Conservation (phyloP, 2,888 invertebrate species). For the Ashinkailepas kermadecensis region DNA sequence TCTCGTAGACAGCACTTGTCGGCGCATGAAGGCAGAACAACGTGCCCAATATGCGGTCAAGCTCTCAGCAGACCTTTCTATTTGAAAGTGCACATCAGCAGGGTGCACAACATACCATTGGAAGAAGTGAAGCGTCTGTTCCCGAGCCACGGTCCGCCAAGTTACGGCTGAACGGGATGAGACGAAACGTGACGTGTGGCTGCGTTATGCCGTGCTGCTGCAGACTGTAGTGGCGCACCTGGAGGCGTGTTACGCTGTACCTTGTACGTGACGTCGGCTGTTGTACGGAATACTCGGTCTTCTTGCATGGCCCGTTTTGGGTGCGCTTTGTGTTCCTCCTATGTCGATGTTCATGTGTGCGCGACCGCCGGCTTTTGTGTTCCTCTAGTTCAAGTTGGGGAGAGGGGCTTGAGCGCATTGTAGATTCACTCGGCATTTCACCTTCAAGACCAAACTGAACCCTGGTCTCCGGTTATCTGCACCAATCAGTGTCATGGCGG, state of each 20-base stretch:
- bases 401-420: too few relatives aligned
- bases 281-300: background rate
- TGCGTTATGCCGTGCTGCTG: too few relatives aligned
- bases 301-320: background rate
- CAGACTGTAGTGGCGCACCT: too few relatives aligned
- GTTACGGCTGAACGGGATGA: background rate
- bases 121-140: background rate
- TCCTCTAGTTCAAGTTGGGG: too few relatives aligned
- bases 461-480: too few relatives aligned
- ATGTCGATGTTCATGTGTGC: too few relatives aligned
- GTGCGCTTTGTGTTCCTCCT: too few relatives aligned
- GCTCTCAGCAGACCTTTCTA: background rate
- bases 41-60: background rate
- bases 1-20: conserved; percentile 5
- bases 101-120: background rate
- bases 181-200: background rate
- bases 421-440: too few relatives aligned
- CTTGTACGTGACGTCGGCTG: background rate
- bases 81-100: background rate
- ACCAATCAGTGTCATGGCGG: too few relatives aligned
- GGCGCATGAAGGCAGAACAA: background rate
- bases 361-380: too few relatives aligned
- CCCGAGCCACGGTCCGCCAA: background rate
- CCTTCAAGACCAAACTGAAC: too few relatives aligned
- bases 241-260: too few relatives aligned